A percentile compares a stretch with the other conserved stretches of the same genome.
phyloP scores from a whole-genome alignment of 1,140 invertebrate genomes.

The Holotrichia oblita region DNA sequence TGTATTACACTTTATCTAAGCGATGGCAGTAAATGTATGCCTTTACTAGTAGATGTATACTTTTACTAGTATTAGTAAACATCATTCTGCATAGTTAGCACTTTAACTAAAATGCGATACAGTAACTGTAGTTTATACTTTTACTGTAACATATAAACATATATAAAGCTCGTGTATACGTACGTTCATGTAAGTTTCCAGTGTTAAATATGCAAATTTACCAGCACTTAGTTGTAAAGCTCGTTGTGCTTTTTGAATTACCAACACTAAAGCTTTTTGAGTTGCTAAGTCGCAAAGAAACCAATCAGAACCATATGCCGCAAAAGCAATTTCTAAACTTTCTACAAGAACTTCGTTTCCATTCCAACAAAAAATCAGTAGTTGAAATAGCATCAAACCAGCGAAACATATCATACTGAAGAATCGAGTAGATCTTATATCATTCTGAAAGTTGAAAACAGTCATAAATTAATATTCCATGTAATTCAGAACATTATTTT shows the following conservation, averaged over 20 bases:
- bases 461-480: too few relatives aligned
- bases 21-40: too few relatives aligned
- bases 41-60: too few relatives aligned
- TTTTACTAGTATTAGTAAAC: too few relatives aligned
- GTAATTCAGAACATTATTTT: background rate
- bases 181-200: constrained; percentile 42
- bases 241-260: constrained; percentile 40
- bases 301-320: constrained; percentile 22
- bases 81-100: too few relatives aligned
- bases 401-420: constrained; percentile 29
- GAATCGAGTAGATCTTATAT: background rate
- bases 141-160: too few relatives aligned
- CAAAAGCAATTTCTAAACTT: constrained; percentile 34
- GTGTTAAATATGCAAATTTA: constrained; percentile 37
- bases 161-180: background rate
- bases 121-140: too few relatives aligned
- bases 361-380: constrained; percentile 40
- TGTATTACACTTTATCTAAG: too few relatives aligned
- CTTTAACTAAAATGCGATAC: too few relatives aligned
- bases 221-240: constrained; percentile 29
- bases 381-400: constrained; percentile 13
- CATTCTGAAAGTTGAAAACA: constrained; percentile 12
- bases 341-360: constrained; percentile 30
- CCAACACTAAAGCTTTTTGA: constrained; percentile 17
- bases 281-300: background rate